Conservation (phyloP, 1,140 invertebrate genomes). For the Spodoptera litura region DNA sequence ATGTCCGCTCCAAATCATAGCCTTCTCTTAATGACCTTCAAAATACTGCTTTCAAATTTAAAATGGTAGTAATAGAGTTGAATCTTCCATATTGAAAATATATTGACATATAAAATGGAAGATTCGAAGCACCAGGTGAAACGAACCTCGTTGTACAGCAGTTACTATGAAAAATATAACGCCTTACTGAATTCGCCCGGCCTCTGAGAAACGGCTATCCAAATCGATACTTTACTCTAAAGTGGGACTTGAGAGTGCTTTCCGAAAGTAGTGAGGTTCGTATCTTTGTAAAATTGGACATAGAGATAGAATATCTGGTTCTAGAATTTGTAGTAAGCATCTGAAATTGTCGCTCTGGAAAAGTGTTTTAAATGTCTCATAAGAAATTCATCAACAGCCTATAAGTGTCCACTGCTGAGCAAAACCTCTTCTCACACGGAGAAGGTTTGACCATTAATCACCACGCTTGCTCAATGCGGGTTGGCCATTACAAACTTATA, state of each 20-base stretch:
- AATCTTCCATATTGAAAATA: constrained; percentile 6
- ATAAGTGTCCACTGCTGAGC: too few species aligned
- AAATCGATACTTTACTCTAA: constrained; percentile 15
- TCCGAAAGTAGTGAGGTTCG: background rate
- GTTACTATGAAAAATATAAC: constrained; percentile 29
- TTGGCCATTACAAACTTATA: too few species aligned
- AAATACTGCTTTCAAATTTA: background rate
- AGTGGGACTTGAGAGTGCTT: constrained; percentile 4
- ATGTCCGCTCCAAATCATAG: too few species aligned
- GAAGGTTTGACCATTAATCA: too few species aligned
- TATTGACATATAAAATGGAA: background rate
- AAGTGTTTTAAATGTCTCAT: too few species aligned
- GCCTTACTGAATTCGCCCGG: constrained; percentile 7
- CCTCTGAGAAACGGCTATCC: constrained; percentile 12
- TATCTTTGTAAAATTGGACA: background rate
- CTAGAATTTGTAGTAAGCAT: too few species aligned
- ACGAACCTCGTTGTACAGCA: constrained; percentile 11
- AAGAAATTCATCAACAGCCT: too few species aligned
- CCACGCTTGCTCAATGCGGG: too few species aligned
- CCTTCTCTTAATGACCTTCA: background rate
- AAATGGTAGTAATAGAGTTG: background rate
- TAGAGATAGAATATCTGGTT: too few species aligned
- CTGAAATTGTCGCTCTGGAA: too few species aligned
- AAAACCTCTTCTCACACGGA: too few species aligned
- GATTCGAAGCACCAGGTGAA: constrained; percentile 1